Base-by-base conservation (phyloP, 1,140 invertebrate species). In the Muscidifurax raptorellus region DNA sequence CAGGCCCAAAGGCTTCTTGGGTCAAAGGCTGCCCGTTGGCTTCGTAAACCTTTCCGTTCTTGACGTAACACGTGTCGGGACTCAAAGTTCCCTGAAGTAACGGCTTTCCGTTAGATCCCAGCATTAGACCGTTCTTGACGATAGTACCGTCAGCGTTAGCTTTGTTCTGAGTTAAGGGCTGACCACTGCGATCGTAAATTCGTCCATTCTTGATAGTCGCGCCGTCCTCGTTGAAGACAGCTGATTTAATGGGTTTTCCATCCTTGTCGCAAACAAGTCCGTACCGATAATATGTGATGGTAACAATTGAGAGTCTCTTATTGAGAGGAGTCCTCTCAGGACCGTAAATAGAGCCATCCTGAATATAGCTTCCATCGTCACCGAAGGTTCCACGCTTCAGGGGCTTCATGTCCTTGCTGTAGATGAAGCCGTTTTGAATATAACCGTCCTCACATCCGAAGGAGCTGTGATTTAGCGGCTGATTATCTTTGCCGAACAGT, bases 1-100 rank as follows among this genome's bases (percentile, higher is more conserved):
- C 92, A 2, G 90, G 90, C 18, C 92, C 92, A 80, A 93, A 93
- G 25, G 92, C 90, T 86, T 93, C 92, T 40, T 92, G 91, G 0
- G 88, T 91, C 0, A 93, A 71, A 1, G 87, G 89, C 44, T 91
- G 89, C 44, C 90, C 90, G 78, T 88, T 89, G 0, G 85, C 87
- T 2, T 89, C 86, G 18, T 88, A 91, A 9, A 92, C 85, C 66
- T 90, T 91, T 52, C 92, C 92, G 9, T 84, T 88, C 82, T 92
- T 91, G 0, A 93, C 85, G 25, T 89, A 92, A 80, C 85, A 88
- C 0, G 87, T 91, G 80, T 93, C 92, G 3, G 91, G 84, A 7
- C 83, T 82, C 0, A 90, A 74, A 18, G 79, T 82, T 25, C 90
- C 91, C 30, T 90, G 86, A 18, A 86, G 88, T 27, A 91, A 66